Conservation (phyloP, 2,797 vertebrate species). For the Pristis pectinata region DNA sequence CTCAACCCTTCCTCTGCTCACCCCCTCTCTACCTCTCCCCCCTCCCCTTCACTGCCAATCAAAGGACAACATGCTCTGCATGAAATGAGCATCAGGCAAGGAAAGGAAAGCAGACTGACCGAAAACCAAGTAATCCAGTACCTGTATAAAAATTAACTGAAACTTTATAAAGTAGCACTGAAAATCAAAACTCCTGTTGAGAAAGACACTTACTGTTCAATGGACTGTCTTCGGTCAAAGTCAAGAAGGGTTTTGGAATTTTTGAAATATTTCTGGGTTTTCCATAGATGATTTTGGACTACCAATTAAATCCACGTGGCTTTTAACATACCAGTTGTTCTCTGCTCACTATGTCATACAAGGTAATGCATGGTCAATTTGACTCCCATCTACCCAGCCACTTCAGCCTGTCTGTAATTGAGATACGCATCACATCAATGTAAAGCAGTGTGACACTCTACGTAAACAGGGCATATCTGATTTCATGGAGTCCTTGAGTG, state of each 20-base stretch:
- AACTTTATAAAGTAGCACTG: neutral
- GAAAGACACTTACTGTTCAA: neutral
- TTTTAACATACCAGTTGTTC: neutral
- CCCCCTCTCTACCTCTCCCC: neutral
- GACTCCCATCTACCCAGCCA: too few species aligned
- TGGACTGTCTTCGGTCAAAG: neutral
- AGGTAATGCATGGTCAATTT: neutral
- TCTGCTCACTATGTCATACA: neutral
- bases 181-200: neutral
- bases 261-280: neutral
- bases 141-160: neutral
- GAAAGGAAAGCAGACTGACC: neutral
- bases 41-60: neutral
- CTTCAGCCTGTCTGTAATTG: neutral
- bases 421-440: neutral
- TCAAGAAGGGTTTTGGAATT: neutral
- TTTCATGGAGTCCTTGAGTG: constrained; percentile 19
- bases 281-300: neutral
- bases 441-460: neutral
- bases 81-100: neutral
- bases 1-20: neutral
- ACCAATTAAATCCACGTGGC: neutral
- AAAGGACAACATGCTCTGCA: neutral
- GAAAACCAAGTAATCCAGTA: neutral
- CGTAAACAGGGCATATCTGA: constrained; percentile 37